Conservation (phyloP, 2,888 invertebrate species). For the Agrilus mali region DNA sequence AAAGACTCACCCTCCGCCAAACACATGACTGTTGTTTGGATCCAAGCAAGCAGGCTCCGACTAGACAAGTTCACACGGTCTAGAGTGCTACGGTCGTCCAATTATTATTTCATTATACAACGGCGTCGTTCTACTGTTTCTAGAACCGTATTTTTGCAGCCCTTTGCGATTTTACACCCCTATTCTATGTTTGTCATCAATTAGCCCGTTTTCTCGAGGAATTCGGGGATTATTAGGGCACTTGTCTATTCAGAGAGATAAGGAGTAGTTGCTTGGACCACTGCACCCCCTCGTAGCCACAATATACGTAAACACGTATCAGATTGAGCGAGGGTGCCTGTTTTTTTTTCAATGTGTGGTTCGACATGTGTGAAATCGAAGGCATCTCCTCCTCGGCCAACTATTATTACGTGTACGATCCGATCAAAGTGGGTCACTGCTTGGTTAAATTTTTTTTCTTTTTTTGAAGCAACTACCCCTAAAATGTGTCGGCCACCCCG, state of each 20-base stretch:
- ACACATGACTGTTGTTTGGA: constrained; percentile 12
- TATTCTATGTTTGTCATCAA: background rate
- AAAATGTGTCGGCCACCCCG: too few species aligned
- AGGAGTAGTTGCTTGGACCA: constrained; percentile 5
- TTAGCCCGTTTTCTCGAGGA: too few species aligned
- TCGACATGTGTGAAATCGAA: too few species aligned
- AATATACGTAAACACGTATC: constrained; percentile 15
- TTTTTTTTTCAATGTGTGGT: too few species aligned
- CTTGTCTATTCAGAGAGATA: too few species aligned
- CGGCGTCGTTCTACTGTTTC: background rate
- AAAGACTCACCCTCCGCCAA: constrained; percentile 12
- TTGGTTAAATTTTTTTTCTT: too few species aligned
- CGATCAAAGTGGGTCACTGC: too few species aligned
- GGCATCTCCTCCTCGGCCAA: too few species aligned
- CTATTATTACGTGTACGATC: too few species aligned
- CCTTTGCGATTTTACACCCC: background rate
- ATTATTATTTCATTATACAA: constrained; percentile 4
- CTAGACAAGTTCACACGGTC: constrained; percentile 17
- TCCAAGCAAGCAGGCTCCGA: constrained; percentile 11
- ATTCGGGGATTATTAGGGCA: too few species aligned
- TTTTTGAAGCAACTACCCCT: too few species aligned
- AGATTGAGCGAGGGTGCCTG: constrained; percentile 12
- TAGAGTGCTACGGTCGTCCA: constrained; percentile 11
- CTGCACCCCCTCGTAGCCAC: constrained; percentile 14
- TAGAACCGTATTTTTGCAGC: background rate